Evolutionary conservation across 2,113 vertebrate genomes (phyloP).

Genomic region (Mastomys natalensis): DNA sequence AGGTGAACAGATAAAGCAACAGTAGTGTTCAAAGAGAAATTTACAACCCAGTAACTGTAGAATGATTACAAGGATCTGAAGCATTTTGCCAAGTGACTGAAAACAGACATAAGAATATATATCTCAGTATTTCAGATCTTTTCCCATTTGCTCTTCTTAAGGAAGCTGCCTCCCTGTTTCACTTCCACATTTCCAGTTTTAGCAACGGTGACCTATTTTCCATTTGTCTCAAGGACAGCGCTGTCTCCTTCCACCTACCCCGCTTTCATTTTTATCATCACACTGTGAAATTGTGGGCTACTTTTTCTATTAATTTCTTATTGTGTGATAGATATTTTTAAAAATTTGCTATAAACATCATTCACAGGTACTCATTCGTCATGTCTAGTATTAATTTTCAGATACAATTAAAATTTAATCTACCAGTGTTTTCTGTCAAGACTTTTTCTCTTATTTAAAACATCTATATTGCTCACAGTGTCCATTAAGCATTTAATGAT

Average conservation of each 20-base stretch:
- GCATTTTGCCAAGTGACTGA: background rate
- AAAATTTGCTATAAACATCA: constrained; percentile 1
- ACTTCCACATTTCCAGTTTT: background rate
- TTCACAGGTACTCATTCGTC: background rate
- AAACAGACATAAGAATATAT: background rate
- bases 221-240: background rate
- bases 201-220: background rate
- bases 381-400: background rate
- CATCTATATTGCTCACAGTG: background rate
- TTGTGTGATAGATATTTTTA: background rate
- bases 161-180: background rate
- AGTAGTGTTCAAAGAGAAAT: background rate
- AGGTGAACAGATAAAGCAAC: background rate
- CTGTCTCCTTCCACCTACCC: background rate
- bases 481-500: constrained; percentile 44
- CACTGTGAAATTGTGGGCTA: background rate
- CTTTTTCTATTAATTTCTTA: constrained; percentile 8
- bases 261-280: background rate
- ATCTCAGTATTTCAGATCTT: background rate
- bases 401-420: constrained; percentile 30
- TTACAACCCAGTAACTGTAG: background rate
- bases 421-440: background rate
- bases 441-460: constrained; percentile 48
- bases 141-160: background rate
- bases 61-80: background rate